Evolutionary conservation across 2,113 vertebrate genomes (phyloP), one percentile per base, ranked within the genome.

Genomic region (Xiphorhynchus elegans): DNA sequence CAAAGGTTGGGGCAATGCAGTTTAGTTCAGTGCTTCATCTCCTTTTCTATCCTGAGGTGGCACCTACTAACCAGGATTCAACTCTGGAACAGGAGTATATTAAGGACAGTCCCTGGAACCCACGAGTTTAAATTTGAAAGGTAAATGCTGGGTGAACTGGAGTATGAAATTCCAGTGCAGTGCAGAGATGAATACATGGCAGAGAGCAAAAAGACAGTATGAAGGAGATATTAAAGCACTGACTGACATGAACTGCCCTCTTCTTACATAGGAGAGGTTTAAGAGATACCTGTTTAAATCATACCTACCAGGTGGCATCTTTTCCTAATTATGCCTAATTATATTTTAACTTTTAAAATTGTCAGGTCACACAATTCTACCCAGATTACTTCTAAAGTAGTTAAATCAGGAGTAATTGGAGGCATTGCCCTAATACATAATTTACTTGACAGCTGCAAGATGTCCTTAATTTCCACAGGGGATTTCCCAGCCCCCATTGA

Each of bases 291-390:
- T 87, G 40, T 66, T 91, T 67, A 81, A 81, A 49, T 31, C 42
- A 5, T 25, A 66, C 40, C 42, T 59, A 35, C 39, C 83, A 90
- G 67, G 56, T 87, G 77, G 52, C 25, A 28, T 24, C 64, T 76
- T 92, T 68, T 66, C 77, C 66, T 87, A 79, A 91, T 91, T 80
- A 66, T 66, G n/a, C 46, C 55, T 78, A 77, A 94, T 91, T 87
- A 77, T 84, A 70, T 66, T 87, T 84, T 67, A 56, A 72, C 47
- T 47, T 33, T 55, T 53, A 87, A 85, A 90, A 72, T 68, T 59
- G 17, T 62, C 26, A n/a, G 78, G 52, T 67, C 35, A 46, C 28
- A 21, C 17, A 28, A 60, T 70, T 76, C 55, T 67, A 17, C 56
- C 46, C 37, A 53, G 56, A 82, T 78, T 62, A 66, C 11, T 44